Evolutionary conservation across 2,113 vertebrate species (phyloP), one percentile per base, ranked within the genome.

Genomic region (Ceuthmochares aereus): DNA sequence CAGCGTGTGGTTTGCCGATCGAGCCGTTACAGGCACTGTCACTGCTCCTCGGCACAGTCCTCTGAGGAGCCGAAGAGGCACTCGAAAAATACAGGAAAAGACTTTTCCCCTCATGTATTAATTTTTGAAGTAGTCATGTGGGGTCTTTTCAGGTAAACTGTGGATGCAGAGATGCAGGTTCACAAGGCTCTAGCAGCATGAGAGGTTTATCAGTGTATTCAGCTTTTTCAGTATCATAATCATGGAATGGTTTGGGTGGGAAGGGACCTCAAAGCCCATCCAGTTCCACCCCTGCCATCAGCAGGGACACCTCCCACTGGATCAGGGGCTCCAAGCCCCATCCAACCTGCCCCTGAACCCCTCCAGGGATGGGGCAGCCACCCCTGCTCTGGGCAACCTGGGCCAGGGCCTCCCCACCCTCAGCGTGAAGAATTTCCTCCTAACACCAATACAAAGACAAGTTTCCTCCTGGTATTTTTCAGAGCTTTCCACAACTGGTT

Each of bases 131-230:
- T 54, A 78, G 45, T 49, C 59, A 54, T 0, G 4, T 47, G 55
- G 30, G 47, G 52, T 29, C 23, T 63, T 74, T 52, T 27, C 10
- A 42, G 49, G 84, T 62, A 58, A 88, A 49, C 74, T 17, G 55
- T 8, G 43, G 54, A 68, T 62, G 22, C 27, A 67, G 29, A 84
- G 54, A 58, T 20, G 59, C 27, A 79, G n/a, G 70, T n/a, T 91
- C 70, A 82, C n/a, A 27, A 63, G 70, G 84, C 70, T 82, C 70
- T 85, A 91, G 88, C 91, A 91, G 94, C 84, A 54, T 26, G 27
- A 77, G 49, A 36, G 14, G 12, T 56, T 30, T n/a, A 73, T 37
- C 69, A 56, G 45, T 43, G 42, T 60, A 55, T 56, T 37, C 90
- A 63, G 84, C 75, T 95, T 62, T 58, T 58, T 55, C 59, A 77